phyloP scores from a whole-genome alignment of 2,797 vertebrate species.

The Leptatherina wallacei region DNA sequence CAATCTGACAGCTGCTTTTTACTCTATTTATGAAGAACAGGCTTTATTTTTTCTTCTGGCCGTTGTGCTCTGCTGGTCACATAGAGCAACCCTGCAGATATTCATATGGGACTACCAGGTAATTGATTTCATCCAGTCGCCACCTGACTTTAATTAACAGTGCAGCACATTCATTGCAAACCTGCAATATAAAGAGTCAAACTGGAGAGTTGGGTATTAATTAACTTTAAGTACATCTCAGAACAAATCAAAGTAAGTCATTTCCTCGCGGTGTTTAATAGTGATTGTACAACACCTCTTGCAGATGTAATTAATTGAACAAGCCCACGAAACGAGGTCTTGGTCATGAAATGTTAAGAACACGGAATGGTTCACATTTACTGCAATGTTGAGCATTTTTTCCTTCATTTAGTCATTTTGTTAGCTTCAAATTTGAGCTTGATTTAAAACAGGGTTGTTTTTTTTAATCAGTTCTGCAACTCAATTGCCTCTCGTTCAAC shows the following conservation, averaged over 20 bases:
- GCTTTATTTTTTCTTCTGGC: conserved; percentile 19
- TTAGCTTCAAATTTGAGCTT: conserved; percentile 25
- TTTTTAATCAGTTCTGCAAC: conserved; percentile 16
- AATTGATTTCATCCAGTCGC: conserved; percentile 70
- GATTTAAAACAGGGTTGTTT: conserved; percentile 10
- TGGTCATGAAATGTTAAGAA: conserved; percentile 42
- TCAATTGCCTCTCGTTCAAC: conserved; percentile 33
- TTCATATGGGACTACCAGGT: conserved; percentile 60
- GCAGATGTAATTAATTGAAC: conserved; percentile 62
- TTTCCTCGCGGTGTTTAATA: conserved; percentile 48
- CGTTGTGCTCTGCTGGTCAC: conserved; percentile 44
- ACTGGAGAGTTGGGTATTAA: conserved; percentile 69
- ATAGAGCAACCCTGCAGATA: conserved; percentile 37
- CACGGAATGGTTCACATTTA: conserved; percentile 8
- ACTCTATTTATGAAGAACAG: conserved; percentile 38
- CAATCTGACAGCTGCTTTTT: conserved; percentile 14
- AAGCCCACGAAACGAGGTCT: conserved; percentile 40
- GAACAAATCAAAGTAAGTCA: conserved; percentile 61
- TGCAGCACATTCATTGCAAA: conserved; percentile 50
- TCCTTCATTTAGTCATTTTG: conserved; percentile 8
- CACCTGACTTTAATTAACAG: conserved; percentile 78
- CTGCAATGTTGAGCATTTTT: conserved; percentile 10
- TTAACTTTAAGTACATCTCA: conserved; percentile 72
- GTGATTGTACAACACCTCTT: conserved; percentile 34
- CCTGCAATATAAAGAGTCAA: conserved; percentile 56